Evolutionary conservation across 2,113 vertebrate species (phyloP).

Genomic region (western clawed frog (Xenopus tropicalis)): UCB_Xtro_10.0 CM004444.2:60725501-60726000

Average conservation of each 20-base stretch:
- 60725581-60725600: constrained; percentile 9
- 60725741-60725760: background rate
- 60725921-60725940: no score
- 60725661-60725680: constrained; percentile 15
- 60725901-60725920: no score
- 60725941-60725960: no score
- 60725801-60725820: background rate
- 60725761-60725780: background rate
- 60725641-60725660: constrained; percentile 7
- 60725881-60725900: no score
- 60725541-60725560: background rate
- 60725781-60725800: background rate
- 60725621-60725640: background rate
- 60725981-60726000: no score
- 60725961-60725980: no score
- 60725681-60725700: background rate
- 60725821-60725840: background rate
- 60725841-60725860: no score
- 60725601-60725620: background rate
- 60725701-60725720: background rate
- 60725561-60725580: background rate
- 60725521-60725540: background rate
- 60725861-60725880: no score
- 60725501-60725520: background rate
- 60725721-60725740: background rate